Conservation (phyloP, 2,797 vertebrate genomes). For the Eupleurogrammus muticus region DNA sequence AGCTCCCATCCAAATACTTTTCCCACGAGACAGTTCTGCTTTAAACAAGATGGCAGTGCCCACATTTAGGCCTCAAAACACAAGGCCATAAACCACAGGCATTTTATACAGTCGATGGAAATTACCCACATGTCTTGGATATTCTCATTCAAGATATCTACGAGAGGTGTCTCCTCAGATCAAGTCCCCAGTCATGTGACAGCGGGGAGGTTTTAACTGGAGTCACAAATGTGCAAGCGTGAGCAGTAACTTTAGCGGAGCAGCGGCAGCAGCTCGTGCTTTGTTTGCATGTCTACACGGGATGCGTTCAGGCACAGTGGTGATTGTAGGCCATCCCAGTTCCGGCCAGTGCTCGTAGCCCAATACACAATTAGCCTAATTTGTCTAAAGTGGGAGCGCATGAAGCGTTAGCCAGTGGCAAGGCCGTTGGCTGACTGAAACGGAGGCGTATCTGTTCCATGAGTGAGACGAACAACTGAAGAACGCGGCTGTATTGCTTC, state of each 20-base stretch:
- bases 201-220: background rate
- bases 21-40: too few relatives aligned
- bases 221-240: background rate
- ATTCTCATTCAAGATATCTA: background rate
- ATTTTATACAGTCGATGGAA: too few relatives aligned
- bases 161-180: background rate
- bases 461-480: background rate
- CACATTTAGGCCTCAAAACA: too few relatives aligned
- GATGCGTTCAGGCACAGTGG: background rate
- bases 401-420: background rate
- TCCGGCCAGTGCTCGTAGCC: background rate
- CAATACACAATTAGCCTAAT: background rate
- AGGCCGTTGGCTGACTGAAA: background rate
- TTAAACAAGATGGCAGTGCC: too few relatives aligned
- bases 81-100: too few relatives aligned
- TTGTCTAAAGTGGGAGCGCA: background rate
- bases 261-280: background rate
- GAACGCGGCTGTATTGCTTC: background rate
- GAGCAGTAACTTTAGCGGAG: background rate
- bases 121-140: too few relatives aligned
- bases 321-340: background rate
- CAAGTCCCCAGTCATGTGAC: too few relatives aligned
- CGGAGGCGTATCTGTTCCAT: background rate
- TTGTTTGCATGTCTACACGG: background rate
- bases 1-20: too few relatives aligned